These are phyloP conservation scores for Columba livia DNA, from an alignment of 2,113 vertebrate species.

Conservation along the genomic window DNA sequence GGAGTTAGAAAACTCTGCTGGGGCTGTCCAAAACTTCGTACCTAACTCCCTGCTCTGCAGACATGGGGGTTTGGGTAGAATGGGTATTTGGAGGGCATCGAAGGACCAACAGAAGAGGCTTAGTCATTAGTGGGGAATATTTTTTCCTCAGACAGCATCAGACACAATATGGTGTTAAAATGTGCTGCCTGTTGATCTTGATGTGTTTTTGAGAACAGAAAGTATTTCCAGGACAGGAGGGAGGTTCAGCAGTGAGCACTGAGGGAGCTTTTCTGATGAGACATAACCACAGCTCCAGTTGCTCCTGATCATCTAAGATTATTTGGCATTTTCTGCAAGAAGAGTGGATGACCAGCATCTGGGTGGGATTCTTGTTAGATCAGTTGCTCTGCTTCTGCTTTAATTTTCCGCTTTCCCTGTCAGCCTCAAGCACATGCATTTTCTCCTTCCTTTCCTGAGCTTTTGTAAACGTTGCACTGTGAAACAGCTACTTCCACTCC, in stretches of 20 bases:
- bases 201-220: neutral
- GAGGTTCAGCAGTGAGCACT: neutral
- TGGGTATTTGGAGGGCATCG: neutral
- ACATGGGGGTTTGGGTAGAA: neutral
- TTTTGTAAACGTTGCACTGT: neutral
- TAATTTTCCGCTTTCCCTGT: neutral
- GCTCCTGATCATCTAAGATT: neutral
- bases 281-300: neutral
- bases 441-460: neutral
- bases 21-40: neutral
- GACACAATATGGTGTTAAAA: neutral
- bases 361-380: neutral
- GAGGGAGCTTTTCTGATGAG: neutral
- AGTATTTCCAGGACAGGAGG: neutral
- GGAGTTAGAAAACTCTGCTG: neutral
- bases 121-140: neutral
- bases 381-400: neutral
- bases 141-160: neutral
- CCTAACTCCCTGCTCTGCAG: neutral
- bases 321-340: neutral
- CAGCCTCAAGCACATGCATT: neutral
- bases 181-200: neutral
- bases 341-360: neutral
- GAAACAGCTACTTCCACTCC: neutral
- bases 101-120: neutral